Evolutionary conservation across 1,140 invertebrate genomes (phyloP).

Genomic region (Drosophila nasuta): DNA sequence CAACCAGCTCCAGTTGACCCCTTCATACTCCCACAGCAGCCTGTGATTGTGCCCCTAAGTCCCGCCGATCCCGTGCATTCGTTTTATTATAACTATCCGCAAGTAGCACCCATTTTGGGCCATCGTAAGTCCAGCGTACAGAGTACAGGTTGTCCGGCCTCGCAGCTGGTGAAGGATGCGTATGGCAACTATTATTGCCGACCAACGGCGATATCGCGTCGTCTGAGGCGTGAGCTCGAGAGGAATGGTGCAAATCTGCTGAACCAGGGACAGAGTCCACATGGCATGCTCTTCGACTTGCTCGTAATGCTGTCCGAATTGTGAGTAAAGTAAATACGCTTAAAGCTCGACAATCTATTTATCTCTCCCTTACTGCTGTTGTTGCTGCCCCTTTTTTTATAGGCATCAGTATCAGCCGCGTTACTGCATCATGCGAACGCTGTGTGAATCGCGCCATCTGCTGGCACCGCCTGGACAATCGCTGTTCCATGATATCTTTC

Average conservation of each 20-base stretch:
- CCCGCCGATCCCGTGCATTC: conserved; percentile 65
- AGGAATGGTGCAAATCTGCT: conserved; percentile 41
- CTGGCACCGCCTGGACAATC: conserved; percentile 87
- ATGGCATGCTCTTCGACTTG: conserved; percentile 67
- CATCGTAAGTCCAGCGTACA: conserved; percentile 50
- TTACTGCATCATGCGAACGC: conserved; percentile 88
- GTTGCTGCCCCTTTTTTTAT: conserved; percentile 41
- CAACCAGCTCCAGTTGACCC: not conserved
- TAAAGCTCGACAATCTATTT: not conserved
- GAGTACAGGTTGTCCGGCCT: conserved; percentile 58
- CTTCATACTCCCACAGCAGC: conserved; percentile 30
- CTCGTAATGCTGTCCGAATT: conserved; percentile 53
- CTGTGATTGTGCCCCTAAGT: conserved; percentile 57
- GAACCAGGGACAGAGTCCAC: conserved; percentile 44
- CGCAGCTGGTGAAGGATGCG: conserved; percentile 60
- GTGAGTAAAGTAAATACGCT: conserved; percentile 46
- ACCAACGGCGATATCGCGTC: conserved; percentile 29
- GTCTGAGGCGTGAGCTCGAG: conserved; percentile 53
- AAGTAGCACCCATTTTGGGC: conserved; percentile 34
- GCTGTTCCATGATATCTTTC: conserved; percentile 88
- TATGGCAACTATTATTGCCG: conserved; percentile 67
- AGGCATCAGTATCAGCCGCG: conserved; percentile 88
- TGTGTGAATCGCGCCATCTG: conserved; percentile 88
- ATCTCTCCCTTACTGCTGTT: not conserved
- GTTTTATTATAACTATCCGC: conserved; percentile 64